Evolutionary conservation across 2,797 vertebrate species (phyloP), one percentile per base, ranked within the genome.

Genomic region (Falco columbarius): DNA sequence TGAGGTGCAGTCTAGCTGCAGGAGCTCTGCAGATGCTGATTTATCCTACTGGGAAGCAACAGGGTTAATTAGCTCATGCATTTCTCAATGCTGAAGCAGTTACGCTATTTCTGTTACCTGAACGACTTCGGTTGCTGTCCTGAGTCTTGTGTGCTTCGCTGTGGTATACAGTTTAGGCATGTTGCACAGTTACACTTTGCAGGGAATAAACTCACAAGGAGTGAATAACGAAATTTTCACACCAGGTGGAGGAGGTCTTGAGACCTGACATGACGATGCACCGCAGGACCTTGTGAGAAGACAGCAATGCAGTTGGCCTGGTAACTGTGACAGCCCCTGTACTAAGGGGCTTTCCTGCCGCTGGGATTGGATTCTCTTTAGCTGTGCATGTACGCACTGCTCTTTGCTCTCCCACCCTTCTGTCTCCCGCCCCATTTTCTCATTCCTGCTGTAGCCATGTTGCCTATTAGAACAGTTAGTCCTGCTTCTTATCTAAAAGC

Each of bases 361-460:
- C 49, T 18, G 36, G 55, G 17, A 7, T 1, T 52, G 20, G 11
- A 3, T 40, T 44, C 86, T 32, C 54, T 66, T 67, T 29, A 15
- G 38, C 14, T 58, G 9, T 40, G 32, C 1, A 1, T 20, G 20
- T 56, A 23, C 0, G 2, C 20, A 1, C 44, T 12, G 22, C 19
- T 18, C 2, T 67, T 93, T 55, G 59, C 38, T 62, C n/a, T 93
- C 75, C 29, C 51, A 44, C 14, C 27, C 24, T 19, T 49, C 10
- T 66, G 55, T 65, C 63, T 72, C 56, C 19, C 59, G 36, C 24
- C 6, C 19, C 38, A 1, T 49, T 96, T 75, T 63, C 23, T 44
- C 56, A 62, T 14, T 89, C 67, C 12, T 77, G 10, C 36, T 21
- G 46, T 71, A n/a, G 62, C 59, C 7, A 3, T 38, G 9, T 22